Evolutionary conservation across 2,888 invertebrate species (phyloP).

Genomic region (Leptinotarsa haldemani): DNA sequence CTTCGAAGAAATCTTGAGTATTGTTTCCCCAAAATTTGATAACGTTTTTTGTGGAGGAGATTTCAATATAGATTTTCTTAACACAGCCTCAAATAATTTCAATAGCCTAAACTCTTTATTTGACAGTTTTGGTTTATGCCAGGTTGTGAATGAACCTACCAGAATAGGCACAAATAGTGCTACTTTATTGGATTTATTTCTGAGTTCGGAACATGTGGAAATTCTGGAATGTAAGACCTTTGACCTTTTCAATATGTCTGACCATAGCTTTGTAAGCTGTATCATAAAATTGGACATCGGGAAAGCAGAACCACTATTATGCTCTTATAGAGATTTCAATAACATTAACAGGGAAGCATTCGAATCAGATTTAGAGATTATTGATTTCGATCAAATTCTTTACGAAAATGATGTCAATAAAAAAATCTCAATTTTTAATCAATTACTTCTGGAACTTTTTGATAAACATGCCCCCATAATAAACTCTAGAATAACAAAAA

Average conservation of each 20-base stretch:
- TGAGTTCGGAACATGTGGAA: conserved; percentile 2
- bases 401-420: background rate
- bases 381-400: conserved; percentile 14
- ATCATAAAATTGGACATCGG: too few relatives aligned
- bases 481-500: conserved; percentile 14
- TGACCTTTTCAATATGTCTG: background rate
- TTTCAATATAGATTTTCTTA: too few relatives aligned
- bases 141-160: conserved; percentile 4
- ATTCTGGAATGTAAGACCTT: background rate
- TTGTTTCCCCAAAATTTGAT: background rate
- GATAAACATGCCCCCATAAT: conserved; percentile 11
- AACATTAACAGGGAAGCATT: background rate
- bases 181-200: conserved; percentile 10
- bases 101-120: background rate
- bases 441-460: conserved; percentile 1
- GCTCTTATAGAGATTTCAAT: conserved; percentile 2
- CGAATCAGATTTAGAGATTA: background rate
- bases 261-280: too few relatives aligned
- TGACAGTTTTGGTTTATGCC: conserved; percentile 6
- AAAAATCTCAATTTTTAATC: conserved; percentile 11
- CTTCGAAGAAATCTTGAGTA: background rate
- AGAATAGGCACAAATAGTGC: conserved; percentile 18
- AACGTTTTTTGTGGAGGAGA: background rate
- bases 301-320: too few relatives aligned
- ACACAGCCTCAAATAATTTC: background rate